A percentile compares a stretch with the other conserved stretches of the same genome.
These are phyloP conservation scores for Cheilosia grossa DNA, from an alignment of 2,888 invertebrate species.

Conservation along the genomic window DNA sequence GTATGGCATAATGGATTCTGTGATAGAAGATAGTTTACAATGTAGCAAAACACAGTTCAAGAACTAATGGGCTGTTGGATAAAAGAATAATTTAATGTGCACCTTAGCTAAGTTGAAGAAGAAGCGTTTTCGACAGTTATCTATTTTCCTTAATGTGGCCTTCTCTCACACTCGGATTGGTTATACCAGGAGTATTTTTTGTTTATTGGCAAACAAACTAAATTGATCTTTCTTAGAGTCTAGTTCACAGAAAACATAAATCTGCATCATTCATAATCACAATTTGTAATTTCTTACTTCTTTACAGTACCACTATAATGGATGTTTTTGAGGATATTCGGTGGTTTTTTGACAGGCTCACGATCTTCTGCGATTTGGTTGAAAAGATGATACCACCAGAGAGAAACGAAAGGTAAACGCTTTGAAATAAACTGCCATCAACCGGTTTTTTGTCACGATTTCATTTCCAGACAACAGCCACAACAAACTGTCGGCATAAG, in stretches of 20 bases:
- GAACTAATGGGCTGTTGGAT: no score
- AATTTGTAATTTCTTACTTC: background rate
- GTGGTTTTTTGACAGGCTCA: constrained; percentile 76
- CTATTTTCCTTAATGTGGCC: no score
- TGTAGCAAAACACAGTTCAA: no score
- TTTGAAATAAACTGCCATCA: background rate
- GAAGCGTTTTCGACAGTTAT: no score
- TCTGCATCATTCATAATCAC: background rate
- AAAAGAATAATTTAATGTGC: no score
- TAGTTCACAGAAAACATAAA: background rate
- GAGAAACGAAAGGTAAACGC: constrained; percentile 56
- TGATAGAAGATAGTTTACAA: no score
- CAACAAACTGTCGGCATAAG: constrained; percentile 48
- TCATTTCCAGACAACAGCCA: constrained; percentile 60
- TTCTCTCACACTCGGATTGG: no score
- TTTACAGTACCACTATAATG: constrained; percentile 19
- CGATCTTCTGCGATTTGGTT: constrained; percentile 71
- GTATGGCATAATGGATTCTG: no score
- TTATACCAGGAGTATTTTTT: no score
- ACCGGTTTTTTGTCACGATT: background rate
- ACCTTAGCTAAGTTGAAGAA: no score
- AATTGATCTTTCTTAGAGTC: background rate
- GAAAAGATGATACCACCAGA: constrained; percentile 75
- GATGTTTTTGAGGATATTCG: constrained; percentile 74
- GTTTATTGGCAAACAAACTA: no score